Base-by-base conservation (phyloP, 1,140 invertebrate species). In the Olivierus martensii region DNA sequence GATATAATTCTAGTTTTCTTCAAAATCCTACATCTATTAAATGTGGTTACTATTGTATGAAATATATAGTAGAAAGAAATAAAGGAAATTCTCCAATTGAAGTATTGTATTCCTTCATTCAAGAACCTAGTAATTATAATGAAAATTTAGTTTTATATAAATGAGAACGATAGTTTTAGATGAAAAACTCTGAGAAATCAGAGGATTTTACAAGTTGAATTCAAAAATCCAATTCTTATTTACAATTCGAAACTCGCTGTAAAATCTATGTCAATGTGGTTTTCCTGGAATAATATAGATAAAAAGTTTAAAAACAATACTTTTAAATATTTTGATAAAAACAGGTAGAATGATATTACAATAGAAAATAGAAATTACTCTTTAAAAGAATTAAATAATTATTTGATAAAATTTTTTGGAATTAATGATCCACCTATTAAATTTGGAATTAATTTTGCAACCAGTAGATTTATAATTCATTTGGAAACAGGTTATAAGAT, bases 51-150 rank as follows among this genome's bases (percentile, higher is more conserved):
- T 51, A 35, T 43, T 51, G 44, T 38, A 51, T 51, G 22, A 51
- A 51, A 34, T 51, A 51, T 15, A 51, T 51, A 42, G 34, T 11
- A 9, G 22, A 51, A 51, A 51, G 49, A 51, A 51, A 51, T 36
- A 44, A 34, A 35, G 6, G 1, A 0, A 51, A 34, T 3, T 43
- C 39, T 15, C 1, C 41, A 2, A 3, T 11, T 28, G 3, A 43
- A 15, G 28, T 51, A 22, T 42, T 43, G 28, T 51, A 51, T 44
- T 42, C 2, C 2, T 51, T 51, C 42, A 43, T 3, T 28, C 41
- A 51, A 51, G 41, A 42, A 9, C 41, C 41, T 2, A 51, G 22
- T 35, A 19, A 34, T 28, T 51, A 14, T 35, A 51, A 51, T 35
- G 21, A 45, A 4, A 45, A 37, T 44, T 44, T 44, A 4, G 41